Evolutionary conservation across 2,797 vertebrate species (phyloP), one percentile per base, ranked within the genome.

Genomic region (Peromyscus aztecus): DNA sequence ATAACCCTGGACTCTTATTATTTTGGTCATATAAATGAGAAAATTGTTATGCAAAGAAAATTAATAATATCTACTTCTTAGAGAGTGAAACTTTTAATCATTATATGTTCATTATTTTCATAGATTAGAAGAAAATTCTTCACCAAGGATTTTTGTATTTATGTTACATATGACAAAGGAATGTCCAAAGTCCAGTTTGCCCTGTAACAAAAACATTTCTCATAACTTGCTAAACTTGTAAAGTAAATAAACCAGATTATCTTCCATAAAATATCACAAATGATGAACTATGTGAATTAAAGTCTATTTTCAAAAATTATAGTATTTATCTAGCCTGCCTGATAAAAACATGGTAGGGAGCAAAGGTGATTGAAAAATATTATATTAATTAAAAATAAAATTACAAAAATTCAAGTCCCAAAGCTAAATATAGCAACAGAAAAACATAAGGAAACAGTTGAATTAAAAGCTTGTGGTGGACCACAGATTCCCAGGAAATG

Each of bases 261-360:
- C 0, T 61, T 75, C 29, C 31, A 82, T 91, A 73, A 90, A 94
- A 81, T 55, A 94, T 91, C 29, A 81, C 75, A 84, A 80, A 67
- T 46, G 27, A 61, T 71, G 31, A 43, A 76, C 1, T 59, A 67
- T 49, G 4, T 83, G 49, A 77, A 3, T 4, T 52, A 75, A 86
- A 85, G 12, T 61, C 19, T 89, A 1, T 80, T 83, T 59, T 65
- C 17, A 6, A 34, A 13, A 46, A 1, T 63, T 67, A 81, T 40
- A 29, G 9, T 34, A 11, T 40, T 82, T 82, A n/a, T 43, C 7
- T 2, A 21, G 7, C 59, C 31, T 86, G 34, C 0, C 37, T 77
- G 10, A 61, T 37, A 83, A 78, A 80, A 31, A 67, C 7, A 27
- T 12, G 7, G 0, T 24, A 71, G 4, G 27, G 6, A 29, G 31